These are phyloP conservation scores for Siniperca knerii DNA, from an alignment of 2,113 vertebrate genomes.

Conservation along the genomic window DNA sequence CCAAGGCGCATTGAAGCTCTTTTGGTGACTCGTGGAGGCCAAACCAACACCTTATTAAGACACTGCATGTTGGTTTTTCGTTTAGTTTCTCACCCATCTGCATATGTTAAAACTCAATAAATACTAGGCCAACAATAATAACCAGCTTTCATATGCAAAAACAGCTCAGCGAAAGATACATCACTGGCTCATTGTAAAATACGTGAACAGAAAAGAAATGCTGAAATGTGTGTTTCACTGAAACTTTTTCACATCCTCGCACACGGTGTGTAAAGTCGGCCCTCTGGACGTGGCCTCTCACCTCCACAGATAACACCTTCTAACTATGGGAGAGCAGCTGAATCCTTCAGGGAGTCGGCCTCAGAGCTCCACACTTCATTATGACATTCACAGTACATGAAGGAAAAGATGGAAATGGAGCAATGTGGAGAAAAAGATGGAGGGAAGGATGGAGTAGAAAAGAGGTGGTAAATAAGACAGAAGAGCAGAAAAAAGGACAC, in stretches of 20 bases:
- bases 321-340: slow-evolving; percentile 52
- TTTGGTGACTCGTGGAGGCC: no score
- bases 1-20: neutral
- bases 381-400: slow-evolving; percentile 50
- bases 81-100: neutral
- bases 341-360: slow-evolving; percentile 47
- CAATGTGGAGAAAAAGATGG: slow-evolving; percentile 3
- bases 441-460: neutral
- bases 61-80: neutral
- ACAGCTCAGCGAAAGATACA: neutral
- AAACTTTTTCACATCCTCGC: slow-evolving; percentile 37
- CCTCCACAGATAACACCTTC: slow-evolving; percentile 57
- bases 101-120: neutral
- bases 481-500: neutral
- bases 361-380: slow-evolving; percentile 63
- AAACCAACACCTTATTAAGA: neutral
- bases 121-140: neutral
- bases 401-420: slow-evolving; percentile 9
- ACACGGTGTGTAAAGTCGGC: slow-evolving; percentile 10
- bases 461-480: slow-evolving; percentile 10
- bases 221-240: slow-evolving; percentile 31
- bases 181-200: neutral
- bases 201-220: slow-evolving; percentile 20
- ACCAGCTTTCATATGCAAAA: neutral
- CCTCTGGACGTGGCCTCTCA: slow-evolving; percentile 51